phyloP scores from a whole-genome alignment of 2,113 vertebrate species.

The Mirounga angustirostris region DNA sequence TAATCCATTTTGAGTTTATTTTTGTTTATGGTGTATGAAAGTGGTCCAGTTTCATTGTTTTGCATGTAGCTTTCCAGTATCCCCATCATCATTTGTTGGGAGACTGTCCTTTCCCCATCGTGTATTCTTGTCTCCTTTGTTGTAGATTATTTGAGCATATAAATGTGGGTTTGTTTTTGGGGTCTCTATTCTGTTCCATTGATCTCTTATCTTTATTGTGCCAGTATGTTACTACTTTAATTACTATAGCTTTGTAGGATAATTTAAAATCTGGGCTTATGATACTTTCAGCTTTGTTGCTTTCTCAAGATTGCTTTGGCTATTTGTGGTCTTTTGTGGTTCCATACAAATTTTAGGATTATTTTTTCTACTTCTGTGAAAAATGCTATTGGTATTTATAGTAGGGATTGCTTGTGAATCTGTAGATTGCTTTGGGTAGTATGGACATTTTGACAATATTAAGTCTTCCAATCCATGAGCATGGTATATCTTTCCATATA shows the following conservation, averaged over 20 bases:
- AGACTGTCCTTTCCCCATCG: neutral
- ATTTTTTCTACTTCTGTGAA: neutral
- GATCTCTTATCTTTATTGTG: neutral
- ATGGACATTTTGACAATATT: neutral
- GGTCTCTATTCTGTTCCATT: neutral
- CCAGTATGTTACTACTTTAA: neutral
- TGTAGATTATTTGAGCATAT: neutral
- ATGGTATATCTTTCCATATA: neutral
- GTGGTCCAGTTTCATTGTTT: neutral
- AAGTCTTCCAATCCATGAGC: neutral
- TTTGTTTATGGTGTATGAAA: neutral
- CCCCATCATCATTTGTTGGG: neutral
- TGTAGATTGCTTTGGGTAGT: neutral
- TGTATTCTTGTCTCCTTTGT: neutral
- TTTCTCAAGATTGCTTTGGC: neutral
- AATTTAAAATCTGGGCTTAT: neutral
- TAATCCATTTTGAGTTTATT: neutral
- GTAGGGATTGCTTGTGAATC: neutral
- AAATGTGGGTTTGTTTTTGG: neutral
- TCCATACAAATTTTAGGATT: neutral
- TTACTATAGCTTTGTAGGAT: neutral
- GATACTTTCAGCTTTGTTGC: neutral
- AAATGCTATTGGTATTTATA: neutral
- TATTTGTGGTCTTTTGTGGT: neutral
- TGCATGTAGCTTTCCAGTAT: neutral